Conservation (phyloP, 2,113 vertebrate species). For the Passerina amoena region DNA sequence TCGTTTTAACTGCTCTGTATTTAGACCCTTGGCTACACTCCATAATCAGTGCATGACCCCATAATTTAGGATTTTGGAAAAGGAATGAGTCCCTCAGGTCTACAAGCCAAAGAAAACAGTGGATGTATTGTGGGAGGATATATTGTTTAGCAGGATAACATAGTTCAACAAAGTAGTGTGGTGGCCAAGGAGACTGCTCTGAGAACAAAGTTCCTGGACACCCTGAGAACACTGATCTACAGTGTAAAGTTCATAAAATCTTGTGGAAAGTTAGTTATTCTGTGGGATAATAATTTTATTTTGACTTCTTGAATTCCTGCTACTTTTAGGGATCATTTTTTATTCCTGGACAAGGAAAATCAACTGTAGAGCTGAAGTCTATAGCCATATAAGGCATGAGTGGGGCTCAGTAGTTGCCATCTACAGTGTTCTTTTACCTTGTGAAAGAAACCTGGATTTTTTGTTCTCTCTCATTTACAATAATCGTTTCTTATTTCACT, state of each 20-base stretch:
- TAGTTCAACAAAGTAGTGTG: neutral
- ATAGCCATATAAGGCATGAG: neutral
- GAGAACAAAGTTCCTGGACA: neutral
- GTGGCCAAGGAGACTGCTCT: neutral
- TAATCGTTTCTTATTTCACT: neutral
- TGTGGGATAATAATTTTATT: neutral
- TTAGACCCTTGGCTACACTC: neutral
- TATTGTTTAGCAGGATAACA: neutral
- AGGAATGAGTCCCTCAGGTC: neutral
- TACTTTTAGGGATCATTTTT: neutral
- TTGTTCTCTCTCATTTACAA: neutral
- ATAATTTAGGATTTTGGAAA: neutral
- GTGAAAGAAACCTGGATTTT: neutral
- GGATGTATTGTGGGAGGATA: neutral
- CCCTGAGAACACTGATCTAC: neutral
- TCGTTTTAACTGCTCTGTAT: neutral
- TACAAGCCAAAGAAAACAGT: neutral
- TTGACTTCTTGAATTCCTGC: neutral
- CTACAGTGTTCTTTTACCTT: neutral
- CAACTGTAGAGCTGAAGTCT: neutral
- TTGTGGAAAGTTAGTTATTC: neutral
- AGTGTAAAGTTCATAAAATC: neutral
- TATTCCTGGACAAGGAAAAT: neutral
- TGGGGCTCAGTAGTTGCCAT: neutral
- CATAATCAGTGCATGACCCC: neutral